Conservation (phyloP, 2,888 invertebrate genomes). For the Chrysolina haemoptera region DNA sequence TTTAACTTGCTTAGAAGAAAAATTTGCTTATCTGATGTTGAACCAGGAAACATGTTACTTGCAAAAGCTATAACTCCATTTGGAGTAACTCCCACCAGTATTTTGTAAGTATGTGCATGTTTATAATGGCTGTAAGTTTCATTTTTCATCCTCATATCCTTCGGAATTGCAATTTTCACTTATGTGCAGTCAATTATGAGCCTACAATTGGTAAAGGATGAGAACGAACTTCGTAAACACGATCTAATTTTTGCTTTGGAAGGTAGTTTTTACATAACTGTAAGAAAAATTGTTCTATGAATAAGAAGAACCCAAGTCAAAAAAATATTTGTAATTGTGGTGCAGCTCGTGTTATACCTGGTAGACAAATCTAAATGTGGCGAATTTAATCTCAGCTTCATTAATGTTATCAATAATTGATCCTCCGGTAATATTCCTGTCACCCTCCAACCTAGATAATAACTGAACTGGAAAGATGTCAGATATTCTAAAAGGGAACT, state of each 20-base stretch:
- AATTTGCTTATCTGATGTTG: slow-evolving; percentile 4
- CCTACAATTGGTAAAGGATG: not conserved
- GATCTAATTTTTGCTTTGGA: not conserved
- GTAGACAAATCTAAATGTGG: not conserved
- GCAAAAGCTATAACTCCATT: slow-evolving; percentile 8
- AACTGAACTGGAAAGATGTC: not conserved
- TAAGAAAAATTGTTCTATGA: not conserved
- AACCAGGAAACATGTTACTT: slow-evolving; percentile 15
- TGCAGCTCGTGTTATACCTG: not conserved
- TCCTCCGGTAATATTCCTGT: slow-evolving; percentile 3
- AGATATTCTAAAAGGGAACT: not conserved
- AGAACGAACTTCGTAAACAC: not conserved
- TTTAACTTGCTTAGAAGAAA: slow-evolving; percentile 11
- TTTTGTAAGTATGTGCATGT: not conserved
- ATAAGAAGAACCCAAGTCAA: not conserved
- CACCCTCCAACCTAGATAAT: not conserved
- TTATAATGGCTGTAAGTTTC: not conserved
- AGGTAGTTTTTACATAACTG: not conserved
- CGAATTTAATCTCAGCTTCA: not conserved
- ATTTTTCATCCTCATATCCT: slow-evolving; percentile 1
- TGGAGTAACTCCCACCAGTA: slow-evolving; percentile 14
- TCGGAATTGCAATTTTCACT: not conserved
- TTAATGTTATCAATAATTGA: not conserved
- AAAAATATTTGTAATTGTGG: slow-evolving; percentile 1
- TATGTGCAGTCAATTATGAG: not conserved